A percentile compares a stretch with the other conserved stretches of the same genome.
These are phyloP conservation scores for Cirrhinus mrigala DNA, from an alignment of 2,797 vertebrate genomes.

Conservation along the genomic window DNA sequence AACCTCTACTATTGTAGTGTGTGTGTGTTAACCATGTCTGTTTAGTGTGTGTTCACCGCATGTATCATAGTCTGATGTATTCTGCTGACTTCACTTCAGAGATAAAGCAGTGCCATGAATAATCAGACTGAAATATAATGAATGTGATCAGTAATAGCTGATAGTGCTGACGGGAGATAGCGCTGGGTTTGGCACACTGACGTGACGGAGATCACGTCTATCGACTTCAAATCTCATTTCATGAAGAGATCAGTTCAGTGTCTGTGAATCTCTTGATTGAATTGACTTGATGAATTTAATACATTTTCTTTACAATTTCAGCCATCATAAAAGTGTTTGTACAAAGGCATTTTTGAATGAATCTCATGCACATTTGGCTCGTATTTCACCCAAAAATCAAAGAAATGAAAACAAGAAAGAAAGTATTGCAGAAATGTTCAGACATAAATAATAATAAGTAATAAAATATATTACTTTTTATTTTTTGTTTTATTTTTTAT, in stretches of 20 bases:
- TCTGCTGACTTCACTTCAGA: slow-evolving; percentile 5
- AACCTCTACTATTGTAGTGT: background rate
- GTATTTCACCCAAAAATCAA: background rate
- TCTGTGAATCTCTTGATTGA: background rate
- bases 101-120: background rate
- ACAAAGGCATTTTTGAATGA: background rate
- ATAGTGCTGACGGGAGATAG: background rate
- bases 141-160: background rate
- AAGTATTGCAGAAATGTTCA: background rate
- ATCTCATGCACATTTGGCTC: background rate
- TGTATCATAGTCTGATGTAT: background rate
- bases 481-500: background rate
- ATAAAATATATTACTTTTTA: no score
- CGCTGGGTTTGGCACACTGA: background rate
- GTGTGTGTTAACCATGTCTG: no score
- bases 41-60: background rate
- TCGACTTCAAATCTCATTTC: no score
- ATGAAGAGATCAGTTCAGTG: no score
- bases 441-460: background rate
- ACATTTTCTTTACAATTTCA: background rate
- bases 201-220: background rate
- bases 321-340: background rate
- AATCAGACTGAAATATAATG: background rate
- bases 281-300: background rate
- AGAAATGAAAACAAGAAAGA: background rate